Conservation (phyloP, 2,888 invertebrate genomes). For the Scotopteryx bipunctaria region DNA sequence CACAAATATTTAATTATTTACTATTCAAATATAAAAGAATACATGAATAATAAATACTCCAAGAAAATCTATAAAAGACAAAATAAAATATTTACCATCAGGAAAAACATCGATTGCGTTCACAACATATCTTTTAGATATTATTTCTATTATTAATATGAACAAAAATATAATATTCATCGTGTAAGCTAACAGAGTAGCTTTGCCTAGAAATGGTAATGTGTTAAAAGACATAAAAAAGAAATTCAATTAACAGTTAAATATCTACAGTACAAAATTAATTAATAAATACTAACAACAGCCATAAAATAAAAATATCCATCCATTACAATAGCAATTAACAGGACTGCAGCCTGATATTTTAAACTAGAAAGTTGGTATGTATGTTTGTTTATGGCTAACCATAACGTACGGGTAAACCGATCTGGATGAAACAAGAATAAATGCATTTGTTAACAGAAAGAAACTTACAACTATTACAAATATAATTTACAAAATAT, state of each 20-base stretch:
- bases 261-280: neutral
- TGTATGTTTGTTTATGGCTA: too few species aligned
- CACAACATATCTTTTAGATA: neutral
- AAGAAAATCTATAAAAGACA: too few species aligned
- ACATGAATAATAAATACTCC: neutral
- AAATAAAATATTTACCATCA: constrained; percentile 1
- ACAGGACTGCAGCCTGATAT: too few species aligned
- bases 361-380: too few species aligned
- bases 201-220: constrained; percentile 1
- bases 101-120: neutral
- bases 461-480: too few species aligned
- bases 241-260: constrained; percentile 15
- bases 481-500: too few species aligned
- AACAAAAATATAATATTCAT: constrained; percentile 14
- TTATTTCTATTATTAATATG: neutral
- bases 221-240: neutral
- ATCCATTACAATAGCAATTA: neutral
- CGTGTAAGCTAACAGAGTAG: neutral
- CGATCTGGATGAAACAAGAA: too few species aligned
- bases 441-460: too few species aligned
- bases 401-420: too few species aligned
- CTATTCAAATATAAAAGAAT: neutral
- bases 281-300: neutral
- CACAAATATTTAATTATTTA: too few species aligned
- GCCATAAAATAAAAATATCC: neutral